These are phyloP conservation scores for Drosophila birchii DNA, from an alignment of 2,888 invertebrate species.

Conservation along the genomic window DNA sequence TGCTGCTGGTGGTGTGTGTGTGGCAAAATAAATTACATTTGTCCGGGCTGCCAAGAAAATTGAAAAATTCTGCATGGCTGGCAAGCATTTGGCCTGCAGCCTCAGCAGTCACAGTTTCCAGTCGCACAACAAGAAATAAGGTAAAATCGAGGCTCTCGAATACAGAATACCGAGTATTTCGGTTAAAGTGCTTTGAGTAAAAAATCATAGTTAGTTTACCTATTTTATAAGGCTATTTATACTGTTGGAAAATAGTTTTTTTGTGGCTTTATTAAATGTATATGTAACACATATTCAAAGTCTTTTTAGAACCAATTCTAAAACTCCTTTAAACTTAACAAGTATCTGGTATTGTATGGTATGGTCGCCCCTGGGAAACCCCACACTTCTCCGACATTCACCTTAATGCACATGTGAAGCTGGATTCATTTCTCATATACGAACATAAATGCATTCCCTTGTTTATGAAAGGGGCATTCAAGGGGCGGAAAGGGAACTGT, in stretches of 20 bases:
- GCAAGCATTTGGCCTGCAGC: conserved; percentile 57
- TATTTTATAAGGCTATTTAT: background rate
- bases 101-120: conserved; percentile 46
- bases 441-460: conserved; percentile 14
- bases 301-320: rapidly evolving
- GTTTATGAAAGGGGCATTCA: background rate
- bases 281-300: background rate
- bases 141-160: background rate
- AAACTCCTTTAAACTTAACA: background rate
- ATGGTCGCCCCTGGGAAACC: conserved; percentile 16
- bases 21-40: conserved; percentile 70
- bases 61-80: conserved; percentile 69
- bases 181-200: background rate
- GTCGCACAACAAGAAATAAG: conserved; percentile 18
- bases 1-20: background rate
- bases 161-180: background rate
- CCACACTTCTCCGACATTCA: conserved; percentile 2
- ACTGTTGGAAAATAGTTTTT: too few relatives aligned
- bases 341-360: background rate
- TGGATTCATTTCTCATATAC: background rate
- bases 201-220: background rate
- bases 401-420: conserved; percentile 18
- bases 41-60: conserved; percentile 70
- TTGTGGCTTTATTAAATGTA: background rate
- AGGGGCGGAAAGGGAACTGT: background rate